A percentile compares a stretch with the other conserved stretches of the same genome.
phyloP scores from a whole-genome alignment of 2,888 invertebrate species.

The Limnephilus rhombicus region DNA sequence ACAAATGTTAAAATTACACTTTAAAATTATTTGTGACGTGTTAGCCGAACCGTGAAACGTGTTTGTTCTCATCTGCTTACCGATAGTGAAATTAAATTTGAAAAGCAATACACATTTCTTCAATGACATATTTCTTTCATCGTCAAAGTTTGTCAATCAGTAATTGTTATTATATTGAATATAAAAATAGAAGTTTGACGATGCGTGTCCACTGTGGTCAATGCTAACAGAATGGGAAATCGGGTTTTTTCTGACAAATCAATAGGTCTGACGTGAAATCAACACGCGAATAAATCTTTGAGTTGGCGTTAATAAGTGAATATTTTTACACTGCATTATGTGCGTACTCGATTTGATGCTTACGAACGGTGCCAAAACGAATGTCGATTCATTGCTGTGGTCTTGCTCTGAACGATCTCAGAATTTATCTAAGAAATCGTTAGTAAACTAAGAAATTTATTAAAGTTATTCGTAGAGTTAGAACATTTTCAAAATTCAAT shows the following conservation, averaged over 20 bases:
- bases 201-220: background rate
- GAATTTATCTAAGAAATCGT: background rate
- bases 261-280: background rate
- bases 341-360: background rate
- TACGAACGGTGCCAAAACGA: background rate
- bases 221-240: background rate
- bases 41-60: background rate
- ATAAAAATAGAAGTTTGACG: background rate
- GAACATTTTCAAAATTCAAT: no score
- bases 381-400: background rate
- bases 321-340: background rate
- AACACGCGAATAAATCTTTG: background rate
- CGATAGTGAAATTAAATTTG: background rate
- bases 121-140: background rate
- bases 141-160: background rate
- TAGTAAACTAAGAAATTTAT: background rate
- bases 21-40: no score
- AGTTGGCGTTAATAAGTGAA: background rate
- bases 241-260: background rate
- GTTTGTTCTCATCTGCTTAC: background rate
- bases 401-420: background rate
- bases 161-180: background rate
- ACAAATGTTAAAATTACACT: no score
- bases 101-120: background rate
- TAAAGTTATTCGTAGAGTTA: background rate